Percentiles rank a stretch among this genome's conserved stretches.
These are phyloP conservation scores for Glomeris maerens DNA, from an alignment of 1,140 invertebrate genomes.

Conservation along the genomic window DNA sequence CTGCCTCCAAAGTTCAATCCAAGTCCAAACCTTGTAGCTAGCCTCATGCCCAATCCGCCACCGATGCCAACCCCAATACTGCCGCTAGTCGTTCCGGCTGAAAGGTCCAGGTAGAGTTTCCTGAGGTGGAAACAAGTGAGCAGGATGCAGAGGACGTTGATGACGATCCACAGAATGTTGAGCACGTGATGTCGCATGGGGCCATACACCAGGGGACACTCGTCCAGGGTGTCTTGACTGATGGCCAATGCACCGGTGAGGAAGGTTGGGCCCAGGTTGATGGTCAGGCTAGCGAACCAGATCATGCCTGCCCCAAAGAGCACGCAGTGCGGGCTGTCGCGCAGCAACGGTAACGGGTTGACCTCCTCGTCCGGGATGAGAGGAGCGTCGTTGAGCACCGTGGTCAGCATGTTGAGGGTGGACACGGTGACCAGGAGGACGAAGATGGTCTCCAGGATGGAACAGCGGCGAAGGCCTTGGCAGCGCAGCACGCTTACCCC, in stretches of 20 bases:
- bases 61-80: too few relatives aligned
- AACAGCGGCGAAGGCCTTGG: conserved; percentile 70
- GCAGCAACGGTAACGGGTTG: conserved; percentile 43
- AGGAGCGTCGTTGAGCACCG: conserved; percentile 74
- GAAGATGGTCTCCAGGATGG: conserved; percentile 76
- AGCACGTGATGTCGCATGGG: conserved; percentile 74
- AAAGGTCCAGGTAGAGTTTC: conserved; percentile 68
- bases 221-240: conserved; percentile 52
- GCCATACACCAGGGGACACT: conserved; percentile 40
- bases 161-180: conserved; percentile 75
- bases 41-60: too few relatives aligned
- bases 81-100: too few relatives aligned
- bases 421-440: conserved; percentile 74
- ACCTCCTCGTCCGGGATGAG: conserved; percentile 50
- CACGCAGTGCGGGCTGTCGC: conserved; percentile 73
- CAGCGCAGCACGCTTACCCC: conserved; percentile 67
- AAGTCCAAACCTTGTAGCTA: conserved; percentile 11
- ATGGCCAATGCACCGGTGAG: conserved; percentile 66
- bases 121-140: conserved; percentile 69
- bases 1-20: conserved; percentile 16
- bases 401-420: conserved; percentile 78
- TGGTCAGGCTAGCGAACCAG: conserved; percentile 66
- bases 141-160: conserved; percentile 70
- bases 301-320: conserved; percentile 85
- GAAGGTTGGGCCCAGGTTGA: conserved; percentile 81